These are phyloP conservation scores for Nixonia krombeini DNA, from an alignment of 1,140 invertebrate species.

Conservation along the genomic window DNA sequence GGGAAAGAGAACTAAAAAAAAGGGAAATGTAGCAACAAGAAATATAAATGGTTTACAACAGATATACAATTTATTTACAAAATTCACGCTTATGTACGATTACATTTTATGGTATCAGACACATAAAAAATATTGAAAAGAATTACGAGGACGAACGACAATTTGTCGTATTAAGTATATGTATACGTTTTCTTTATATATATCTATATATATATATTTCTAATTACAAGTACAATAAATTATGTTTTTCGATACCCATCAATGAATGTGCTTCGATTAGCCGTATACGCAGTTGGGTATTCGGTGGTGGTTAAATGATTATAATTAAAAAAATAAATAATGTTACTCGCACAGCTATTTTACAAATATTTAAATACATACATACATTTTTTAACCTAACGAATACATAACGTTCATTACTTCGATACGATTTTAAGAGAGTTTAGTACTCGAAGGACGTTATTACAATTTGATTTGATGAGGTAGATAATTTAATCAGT, in stretches of 20 bases:
- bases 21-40: no score
- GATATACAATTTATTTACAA: conserved; percentile 67
- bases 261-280: conserved; percentile 5
- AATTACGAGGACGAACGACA: conserved; percentile 38
- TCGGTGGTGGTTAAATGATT: conserved; percentile 15
- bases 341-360: conserved; percentile 47
- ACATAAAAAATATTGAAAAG: conserved; percentile 33
- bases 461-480: conserved; percentile 68
- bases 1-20: no score
- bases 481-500: conserved; percentile 70
- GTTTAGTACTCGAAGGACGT: conserved; percentile 52
- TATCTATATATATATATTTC: conserved; percentile 13
- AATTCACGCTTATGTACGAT: conserved; percentile 36
- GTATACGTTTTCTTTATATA: conserved; percentile 7
- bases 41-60: conserved; percentile 56
- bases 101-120: conserved; percentile 33
- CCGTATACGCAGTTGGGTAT: conserved; percentile 7
- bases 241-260: conserved; percentile 20
- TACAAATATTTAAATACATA: conserved; percentile 45
- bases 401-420: conserved; percentile 46
- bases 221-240: conserved; percentile 42
- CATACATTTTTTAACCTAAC: conserved; percentile 37
- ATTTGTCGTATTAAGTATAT: conserved; percentile 32
- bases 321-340: conserved; percentile 47
- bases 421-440: conserved; percentile 52